Percentiles rank a stretch among this genome's conserved stretches.
Evolutionary conservation across 2,113 vertebrate genomes (phyloP).

Genomic region (Xiphophorus couchianus): DNA sequence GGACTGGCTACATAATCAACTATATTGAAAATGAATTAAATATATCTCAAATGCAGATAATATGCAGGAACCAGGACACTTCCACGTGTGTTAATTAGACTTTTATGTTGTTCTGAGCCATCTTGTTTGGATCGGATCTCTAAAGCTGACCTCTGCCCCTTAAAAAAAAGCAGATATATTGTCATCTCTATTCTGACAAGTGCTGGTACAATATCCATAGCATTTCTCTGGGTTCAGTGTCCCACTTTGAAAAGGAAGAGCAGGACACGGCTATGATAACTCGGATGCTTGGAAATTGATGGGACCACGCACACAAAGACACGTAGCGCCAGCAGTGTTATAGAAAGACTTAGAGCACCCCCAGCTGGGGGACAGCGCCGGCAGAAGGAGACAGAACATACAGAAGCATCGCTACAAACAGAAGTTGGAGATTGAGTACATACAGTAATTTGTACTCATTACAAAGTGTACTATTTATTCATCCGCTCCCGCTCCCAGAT

Average conservation of each 20-base stretch:
- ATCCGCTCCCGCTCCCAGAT: constrained; percentile 15
- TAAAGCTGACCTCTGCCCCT: not conserved
- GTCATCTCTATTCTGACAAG: not conserved
- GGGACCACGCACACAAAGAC: constrained; percentile 5
- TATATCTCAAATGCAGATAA: not conserved
- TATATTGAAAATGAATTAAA: not conserved
- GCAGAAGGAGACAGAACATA: constrained; percentile 14
- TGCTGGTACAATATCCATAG: not conserved
- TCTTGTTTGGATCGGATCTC: not conserved
- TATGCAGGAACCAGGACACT: not conserved
- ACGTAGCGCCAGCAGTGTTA: constrained; percentile 29
- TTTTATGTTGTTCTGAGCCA: not conserved
- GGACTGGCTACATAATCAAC: not conserved
- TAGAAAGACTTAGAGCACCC: constrained; percentile 74
- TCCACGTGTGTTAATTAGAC: not conserved
- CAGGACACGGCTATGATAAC: constrained; percentile 13
- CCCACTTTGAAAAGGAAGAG: constrained; percentile 1
- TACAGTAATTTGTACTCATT: constrained; percentile 27
- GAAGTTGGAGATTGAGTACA: constrained; percentile 13
- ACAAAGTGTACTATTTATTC: constrained; percentile 32
- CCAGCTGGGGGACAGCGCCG: constrained; percentile 66
- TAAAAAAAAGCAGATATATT: not conserved
- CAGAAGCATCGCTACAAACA: constrained; percentile 9
- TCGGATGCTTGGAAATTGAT: constrained; percentile 20
- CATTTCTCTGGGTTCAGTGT: not conserved